A percentile compares a stretch with the other conserved stretches of the same genome.
These are phyloP conservation scores for Solenopsis invicta DNA, from an alignment of 1,140 invertebrate genomes.

Conservation along the genomic window DNA sequence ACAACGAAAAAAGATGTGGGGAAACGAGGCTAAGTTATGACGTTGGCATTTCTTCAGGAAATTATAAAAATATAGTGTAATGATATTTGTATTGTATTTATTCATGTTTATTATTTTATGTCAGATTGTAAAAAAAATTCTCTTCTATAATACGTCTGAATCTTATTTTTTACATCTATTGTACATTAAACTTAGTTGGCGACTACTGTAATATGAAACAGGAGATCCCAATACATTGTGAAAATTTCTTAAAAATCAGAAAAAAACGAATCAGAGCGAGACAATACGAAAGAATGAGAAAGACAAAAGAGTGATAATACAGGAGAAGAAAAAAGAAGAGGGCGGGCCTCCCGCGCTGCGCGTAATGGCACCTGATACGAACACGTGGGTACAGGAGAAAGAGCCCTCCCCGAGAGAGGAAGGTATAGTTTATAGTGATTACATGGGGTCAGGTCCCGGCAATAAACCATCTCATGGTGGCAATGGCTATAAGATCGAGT, in stretches of 20 bases:
- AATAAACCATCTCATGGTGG: constrained; percentile 86
- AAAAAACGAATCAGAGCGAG: neutral
- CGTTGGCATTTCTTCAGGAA: neutral
- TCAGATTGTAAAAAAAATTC: neutral
- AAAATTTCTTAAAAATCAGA: neutral
- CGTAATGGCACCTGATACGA: constrained; percentile 85
- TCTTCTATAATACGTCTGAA: too few species aligned
- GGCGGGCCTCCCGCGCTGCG: constrained; percentile 71
- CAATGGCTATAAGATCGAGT: constrained; percentile 79
- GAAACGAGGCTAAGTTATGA: neutral
- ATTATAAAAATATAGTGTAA: neutral
- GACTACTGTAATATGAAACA: neutral
- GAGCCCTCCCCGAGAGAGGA: constrained; percentile 62
- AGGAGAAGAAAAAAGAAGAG: constrained; percentile 48
- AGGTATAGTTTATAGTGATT: constrained; percentile 87
- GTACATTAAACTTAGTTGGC: neutral
- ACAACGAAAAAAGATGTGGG: neutral
- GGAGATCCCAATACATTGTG: neutral
- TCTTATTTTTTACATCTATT: neutral
- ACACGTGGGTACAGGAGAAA: constrained; percentile 75
- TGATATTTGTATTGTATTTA: neutral
- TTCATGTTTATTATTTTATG: neutral
- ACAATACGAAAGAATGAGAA: neutral
- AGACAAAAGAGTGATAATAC: constrained; percentile 61
- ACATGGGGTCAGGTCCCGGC: constrained; percentile 86